Evolutionary conservation across 1,140 invertebrate genomes (phyloP), one percentile per base, ranked within the genome.

Genomic region (Philotrypesis tridentata): DNA sequence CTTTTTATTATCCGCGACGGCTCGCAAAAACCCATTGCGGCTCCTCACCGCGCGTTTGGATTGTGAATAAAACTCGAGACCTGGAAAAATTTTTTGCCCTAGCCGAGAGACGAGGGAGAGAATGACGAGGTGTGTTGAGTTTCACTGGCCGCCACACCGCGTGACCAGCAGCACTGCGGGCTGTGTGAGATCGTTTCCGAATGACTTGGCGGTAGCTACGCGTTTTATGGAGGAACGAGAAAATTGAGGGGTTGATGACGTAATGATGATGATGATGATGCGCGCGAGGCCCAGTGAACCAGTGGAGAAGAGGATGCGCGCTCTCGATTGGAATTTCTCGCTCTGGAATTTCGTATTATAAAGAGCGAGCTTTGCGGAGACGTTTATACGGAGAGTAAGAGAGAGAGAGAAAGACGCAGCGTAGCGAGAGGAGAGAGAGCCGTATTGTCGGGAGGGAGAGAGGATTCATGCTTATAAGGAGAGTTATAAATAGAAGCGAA

Each of bases 1-100:
- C 70, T 61, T 73, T 80, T 80, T 73, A 61, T 80, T 73, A 80
- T 73, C 23, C 48, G 43, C n/a, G 7, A 68, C 12, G 11, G n/a
- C 31, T 12, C 5, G 63, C 8, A 61, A 60, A 79, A 70, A 60
- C 17, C n/a, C n/a, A n/a, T n/a, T 2, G 68, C 37, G 29, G 17
- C 25, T 27, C n/a, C n/a, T n/a, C n/a, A n/a, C n/a, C n/a, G n/a
- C n/a, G 11, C 55, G 67, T 65, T 9, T 3, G n/a, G 48, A 55
- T 55, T 55, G n/a, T 17, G n/a, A 55, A 55, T 55, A 55, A 55
- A 55, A 17, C 17, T n/a, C n/a, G n/a, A 55, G 48, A 55, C 17
- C 48, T n/a, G 48, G n/a, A n/a, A n/a, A 17, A 3, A 17, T n/a
- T 55, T 55, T 55, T 55, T 55, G 48, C 48, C n/a, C 21, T n/a